Evolutionary conservation across 1,140 invertebrate genomes (phyloP).

Genomic region (Physella acuta): DNA sequence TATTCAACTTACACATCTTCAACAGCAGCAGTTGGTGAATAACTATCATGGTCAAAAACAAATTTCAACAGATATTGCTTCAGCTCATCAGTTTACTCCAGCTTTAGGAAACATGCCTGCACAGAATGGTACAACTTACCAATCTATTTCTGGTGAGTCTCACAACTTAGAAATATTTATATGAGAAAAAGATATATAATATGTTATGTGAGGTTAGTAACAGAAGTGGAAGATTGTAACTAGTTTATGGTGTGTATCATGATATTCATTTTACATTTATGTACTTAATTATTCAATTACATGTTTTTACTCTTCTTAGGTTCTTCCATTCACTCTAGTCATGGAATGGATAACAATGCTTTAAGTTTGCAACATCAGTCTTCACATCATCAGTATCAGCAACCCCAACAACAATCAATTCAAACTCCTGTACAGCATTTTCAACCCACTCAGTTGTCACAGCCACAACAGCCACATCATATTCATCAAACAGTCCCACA

Average conservation of each 20-base stretch:
- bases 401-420: constrained; percentile 18
- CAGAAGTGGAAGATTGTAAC: no score
- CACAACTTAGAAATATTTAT: no score
- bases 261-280: no score
- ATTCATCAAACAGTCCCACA: constrained; percentile 5
- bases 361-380: constrained; percentile 18
- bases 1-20: constrained; percentile 22
- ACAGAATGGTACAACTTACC: constrained; percentile 21
- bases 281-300: background rate
- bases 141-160: constrained; percentile 16
- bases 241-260: no score
- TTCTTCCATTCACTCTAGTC: background rate
- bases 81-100: background rate
- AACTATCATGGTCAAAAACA: constrained; percentile 15
- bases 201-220: no score
- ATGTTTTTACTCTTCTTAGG: background rate
- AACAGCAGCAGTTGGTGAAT: constrained; percentile 26
- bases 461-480: constrained; percentile 16
- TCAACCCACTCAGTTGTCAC: constrained; percentile 7
- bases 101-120: background rate
- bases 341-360: constrained; percentile 3
- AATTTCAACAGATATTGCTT: constrained; percentile 12
- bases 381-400: constrained; percentile 24
- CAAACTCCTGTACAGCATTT: constrained; percentile 13
- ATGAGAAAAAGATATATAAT: no score